Evolutionary conservation across 2,113 vertebrate species (phyloP).

Genomic region (Cavia porcellus): DNA sequence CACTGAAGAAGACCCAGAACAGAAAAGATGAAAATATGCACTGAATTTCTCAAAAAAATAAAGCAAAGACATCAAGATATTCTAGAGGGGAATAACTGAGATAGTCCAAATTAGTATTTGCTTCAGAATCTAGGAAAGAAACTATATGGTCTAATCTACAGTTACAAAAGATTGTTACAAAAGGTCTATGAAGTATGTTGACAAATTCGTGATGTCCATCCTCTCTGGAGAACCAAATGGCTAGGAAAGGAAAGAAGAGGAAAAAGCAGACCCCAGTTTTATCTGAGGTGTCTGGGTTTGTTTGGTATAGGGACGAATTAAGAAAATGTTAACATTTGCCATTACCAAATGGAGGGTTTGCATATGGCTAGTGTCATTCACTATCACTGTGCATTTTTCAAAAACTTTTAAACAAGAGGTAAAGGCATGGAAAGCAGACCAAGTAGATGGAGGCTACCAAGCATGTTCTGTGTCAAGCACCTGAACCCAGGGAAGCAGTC

Average conservation of each 20-base stretch:
- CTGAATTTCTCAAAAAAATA: constrained; percentile 2
- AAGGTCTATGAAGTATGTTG: neutral
- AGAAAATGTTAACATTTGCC: neutral
- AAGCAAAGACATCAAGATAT: neutral
- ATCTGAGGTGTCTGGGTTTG: neutral
- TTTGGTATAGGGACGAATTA: neutral
- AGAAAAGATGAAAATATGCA: neutral
- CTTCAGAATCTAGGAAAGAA: neutral
- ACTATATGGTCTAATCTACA: neutral
- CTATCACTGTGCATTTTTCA: neutral
- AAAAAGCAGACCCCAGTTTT: neutral
- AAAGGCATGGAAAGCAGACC: neutral
- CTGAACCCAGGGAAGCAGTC: neutral
- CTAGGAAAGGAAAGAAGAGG: neutral
- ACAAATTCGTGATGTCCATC: neutral
- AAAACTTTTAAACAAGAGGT: neutral
- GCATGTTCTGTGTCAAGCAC: neutral
- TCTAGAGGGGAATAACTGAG: neutral
- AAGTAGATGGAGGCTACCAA: neutral
- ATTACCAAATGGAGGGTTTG: neutral
- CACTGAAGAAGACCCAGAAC: neutral
- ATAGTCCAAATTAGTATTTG: neutral
- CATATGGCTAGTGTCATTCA: neutral
- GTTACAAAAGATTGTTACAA: neutral
- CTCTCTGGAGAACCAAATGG: neutral